Evolutionary conservation across 2,113 vertebrate species (phyloP), one percentile per base, ranked within the genome.

Genomic region (Zeus faber): DNA sequence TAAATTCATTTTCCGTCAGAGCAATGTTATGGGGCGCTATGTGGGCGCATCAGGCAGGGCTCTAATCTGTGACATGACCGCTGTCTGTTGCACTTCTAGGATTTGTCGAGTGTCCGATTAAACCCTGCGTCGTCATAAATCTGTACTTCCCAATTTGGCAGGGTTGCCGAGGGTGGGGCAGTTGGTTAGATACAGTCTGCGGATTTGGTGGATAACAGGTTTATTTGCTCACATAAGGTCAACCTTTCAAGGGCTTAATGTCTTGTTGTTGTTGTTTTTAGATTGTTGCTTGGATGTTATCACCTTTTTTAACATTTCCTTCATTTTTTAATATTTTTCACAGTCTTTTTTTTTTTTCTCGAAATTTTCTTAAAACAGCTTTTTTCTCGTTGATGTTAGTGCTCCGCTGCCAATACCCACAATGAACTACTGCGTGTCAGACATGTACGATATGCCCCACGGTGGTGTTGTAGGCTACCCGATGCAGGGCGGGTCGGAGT

Each of bases 351-450:
- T n/a, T n/a, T n/a, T n/a, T n/a, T n/a, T n/a, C n/a, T n/a, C n/a
- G n/a, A n/a, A n/a, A n/a, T n/a, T n/a, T n/a, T n/a, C n/a, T n/a
- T n/a, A n/a, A n/a, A n/a, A n/a, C n/a, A n/a, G n/a, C n/a, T n/a
- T n/a, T n/a, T n/a, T n/a, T n/a, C n/a, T n/a, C n/a, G n/a, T n/a
- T n/a, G n/a, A 53, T 55, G 43, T 31, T 58, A 40, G 23, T 62
- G 22, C n/a, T 22, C 17, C 9, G 14, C 22, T 35, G 54, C 11
- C 16, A 8, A 18, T 87, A 80, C 50, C 27, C 62, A 44, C 23
- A 78, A 97, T 98, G 96, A 96, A 94, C 91, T 96, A 91, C 86
- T 95, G 92, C 84, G 77, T 93, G 84, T 85, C 92, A 67, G 94
- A 96, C 77, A 85, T 91, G 72, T 95, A 92, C 24, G 94, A 95